Percentiles rank a stretch among this genome's conserved stretches.
Conservation (phyloP, 2,113 vertebrate genomes). For the Cyanoramphus novaezelandiae region DNA sequence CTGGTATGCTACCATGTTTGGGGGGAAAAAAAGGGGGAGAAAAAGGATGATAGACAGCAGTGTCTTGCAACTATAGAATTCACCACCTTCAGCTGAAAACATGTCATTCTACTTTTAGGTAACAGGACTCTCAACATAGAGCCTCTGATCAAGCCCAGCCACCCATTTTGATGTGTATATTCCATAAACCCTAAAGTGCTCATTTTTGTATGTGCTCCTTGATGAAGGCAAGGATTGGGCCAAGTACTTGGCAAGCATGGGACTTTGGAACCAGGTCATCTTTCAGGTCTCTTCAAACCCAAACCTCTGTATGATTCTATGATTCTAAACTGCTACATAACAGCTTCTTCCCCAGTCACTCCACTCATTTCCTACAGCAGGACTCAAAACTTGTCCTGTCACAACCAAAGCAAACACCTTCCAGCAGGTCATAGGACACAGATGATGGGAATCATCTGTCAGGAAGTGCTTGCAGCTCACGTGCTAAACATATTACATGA, state of each 20-base stretch:
- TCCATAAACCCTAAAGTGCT: background rate
- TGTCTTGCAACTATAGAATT: background rate
- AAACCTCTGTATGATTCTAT: background rate
- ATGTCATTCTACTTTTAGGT: background rate
- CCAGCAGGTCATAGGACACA: accelerated
- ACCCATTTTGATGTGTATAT: background rate
- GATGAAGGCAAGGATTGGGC: no score
- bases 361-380: background rate
- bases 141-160: background rate
- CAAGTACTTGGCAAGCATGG: background rate
- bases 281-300: background rate
- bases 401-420: background rate
- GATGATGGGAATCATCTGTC: background rate
- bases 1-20: no score
- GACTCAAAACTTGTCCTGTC: background rate
- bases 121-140: background rate
- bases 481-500: background rate
- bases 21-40: no score
- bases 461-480: background rate
- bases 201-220: accelerated
- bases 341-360: background rate
- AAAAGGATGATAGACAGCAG: background rate
- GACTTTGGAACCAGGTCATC: background rate
- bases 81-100: background rate
- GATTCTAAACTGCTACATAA: background rate